phyloP scores from a whole-genome alignment of 2,888 invertebrate genomes.

The Eurois occulta region DNA sequence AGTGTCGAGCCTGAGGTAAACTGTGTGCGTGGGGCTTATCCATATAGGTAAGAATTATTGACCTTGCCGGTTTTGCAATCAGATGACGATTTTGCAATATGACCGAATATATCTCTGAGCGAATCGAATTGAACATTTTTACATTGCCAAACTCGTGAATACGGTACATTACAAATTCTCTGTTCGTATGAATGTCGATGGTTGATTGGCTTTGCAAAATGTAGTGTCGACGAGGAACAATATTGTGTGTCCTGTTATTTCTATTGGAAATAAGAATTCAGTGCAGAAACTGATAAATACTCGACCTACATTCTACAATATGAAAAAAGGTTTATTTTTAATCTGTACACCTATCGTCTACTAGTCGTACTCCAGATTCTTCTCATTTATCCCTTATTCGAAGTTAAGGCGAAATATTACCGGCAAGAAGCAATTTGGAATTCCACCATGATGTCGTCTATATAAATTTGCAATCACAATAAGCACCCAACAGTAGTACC shows the following conservation, averaged over 20 bases:
- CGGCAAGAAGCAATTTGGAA: constrained; percentile 22
- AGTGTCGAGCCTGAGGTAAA: constrained; percentile 68
- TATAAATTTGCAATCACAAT: constrained; percentile 39
- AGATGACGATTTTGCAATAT: constrained; percentile 61
- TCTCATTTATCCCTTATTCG: not conserved
- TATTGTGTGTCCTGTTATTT: constrained; percentile 18
- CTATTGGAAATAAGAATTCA: constrained; percentile 19
- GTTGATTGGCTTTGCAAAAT: constrained; percentile 36
- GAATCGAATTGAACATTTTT: constrained; percentile 49
- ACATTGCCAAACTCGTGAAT: constrained; percentile 42
- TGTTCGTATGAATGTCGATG: constrained; percentile 26
- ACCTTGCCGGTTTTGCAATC: constrained; percentile 70
- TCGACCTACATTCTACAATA: constrained; percentile 24
- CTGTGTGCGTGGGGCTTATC: constrained; percentile 65
- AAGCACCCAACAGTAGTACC: constrained; percentile 60
- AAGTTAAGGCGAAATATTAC: constrained; percentile 20
- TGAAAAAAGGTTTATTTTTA: not conserved
- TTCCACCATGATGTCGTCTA: constrained; percentile 26
- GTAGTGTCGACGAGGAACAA: constrained; percentile 6
- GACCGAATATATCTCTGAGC: constrained; percentile 46
- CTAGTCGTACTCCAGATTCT: too few relatives aligned
- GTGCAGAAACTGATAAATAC: constrained; percentile 1
- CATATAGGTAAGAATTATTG: constrained; percentile 62
- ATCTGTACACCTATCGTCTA: not conserved
- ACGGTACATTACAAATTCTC: constrained; percentile 26